Evolutionary conservation across 2,797 vertebrate species (phyloP), one percentile per base, ranked within the genome.

Genomic region (Spondyliosoma cantharus): DNA sequence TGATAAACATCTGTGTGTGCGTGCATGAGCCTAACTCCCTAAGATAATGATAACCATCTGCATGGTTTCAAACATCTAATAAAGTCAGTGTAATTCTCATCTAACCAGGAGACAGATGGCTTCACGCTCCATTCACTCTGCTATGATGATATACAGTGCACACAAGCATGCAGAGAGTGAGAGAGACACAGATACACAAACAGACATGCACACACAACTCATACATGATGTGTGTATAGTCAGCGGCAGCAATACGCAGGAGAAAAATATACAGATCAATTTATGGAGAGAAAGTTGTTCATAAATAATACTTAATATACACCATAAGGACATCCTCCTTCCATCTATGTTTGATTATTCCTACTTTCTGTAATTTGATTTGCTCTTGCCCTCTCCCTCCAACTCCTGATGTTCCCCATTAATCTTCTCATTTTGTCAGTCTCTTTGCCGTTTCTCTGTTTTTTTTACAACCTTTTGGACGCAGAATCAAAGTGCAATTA

Each of bases 41-140:
- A 71, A 85, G 87, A 91, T 89, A 92, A 92, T 91, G 86, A 92
- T 86, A 91, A 90, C 89, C 91, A 92, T 93, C 92, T 93, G 92
- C 86, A 88, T 76, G 77, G 85, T 83, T 90, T 92, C 90, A 90
- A 91, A 92, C 90, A 88, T 86, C 88, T 91, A 92, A 93, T 94
- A 92, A 92, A 90, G 88, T 90, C 86, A 75, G 88, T 75, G 81
- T 89, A 91, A 91, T 90, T 90, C 88, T 89, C 83, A 84, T 93
- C 89, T 87, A 93, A 92, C 81, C 85, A 88, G 86, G 86, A 91
- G 91, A 91, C 92, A 93, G 91, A 93, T 92, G 92, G 90, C 86
- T 89, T 90, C 86, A 90, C 49, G 87, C 89, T 87, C 69, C 81
- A 83, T 90, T 93, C 86, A 87, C 81, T 86, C 81, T 71, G 81